phyloP scores from a whole-genome alignment of 92 coral and sea anemone species.

The Hydrozoanthus gracilis region DNA sequence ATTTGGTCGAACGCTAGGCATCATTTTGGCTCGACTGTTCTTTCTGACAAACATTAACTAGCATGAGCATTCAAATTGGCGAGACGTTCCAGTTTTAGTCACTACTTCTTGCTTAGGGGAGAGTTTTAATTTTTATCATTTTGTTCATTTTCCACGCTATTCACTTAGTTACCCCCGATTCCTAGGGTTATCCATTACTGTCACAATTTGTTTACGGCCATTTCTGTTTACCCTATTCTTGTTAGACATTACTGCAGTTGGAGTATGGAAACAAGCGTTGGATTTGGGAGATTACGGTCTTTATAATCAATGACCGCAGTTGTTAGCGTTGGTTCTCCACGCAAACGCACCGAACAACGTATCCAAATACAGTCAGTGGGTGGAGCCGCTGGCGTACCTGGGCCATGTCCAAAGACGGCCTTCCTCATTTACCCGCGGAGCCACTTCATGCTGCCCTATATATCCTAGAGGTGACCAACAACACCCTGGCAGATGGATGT shows the following conservation, averaged over 20 bases:
- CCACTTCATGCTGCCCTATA: conserved; percentile 49
- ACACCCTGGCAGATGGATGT: not conserved
- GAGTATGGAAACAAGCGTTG: conserved; percentile 4
- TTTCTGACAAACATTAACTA: not conserved
- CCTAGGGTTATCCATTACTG: not conserved
- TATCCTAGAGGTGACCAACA: not conserved
- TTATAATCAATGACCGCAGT: conserved; percentile 8
- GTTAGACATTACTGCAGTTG: not conserved
- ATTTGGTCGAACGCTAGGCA: too few relatives aligned
- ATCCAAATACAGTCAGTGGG: conserved; percentile 47
- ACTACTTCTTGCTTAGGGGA: not conserved
- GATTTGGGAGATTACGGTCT: conserved; percentile 18
- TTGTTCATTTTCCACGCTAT: not conserved
- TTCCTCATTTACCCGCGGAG: conserved; percentile 52
- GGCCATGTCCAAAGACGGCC: conserved; percentile 33
- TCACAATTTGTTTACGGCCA: not conserved
- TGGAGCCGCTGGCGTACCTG: conserved; percentile 46
- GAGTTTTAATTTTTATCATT: not conserved
- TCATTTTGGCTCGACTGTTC: not conserved
- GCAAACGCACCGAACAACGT: conserved; percentile 44
- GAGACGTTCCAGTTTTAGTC: not conserved
- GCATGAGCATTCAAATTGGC: not conserved
- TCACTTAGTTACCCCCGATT: not conserved
- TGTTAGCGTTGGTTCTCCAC: conserved; percentile 6
- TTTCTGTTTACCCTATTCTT: not conserved